Evolutionary conservation across 2,797 vertebrate genomes (phyloP).

Genomic region (Tokudaia muenninki): DNA sequence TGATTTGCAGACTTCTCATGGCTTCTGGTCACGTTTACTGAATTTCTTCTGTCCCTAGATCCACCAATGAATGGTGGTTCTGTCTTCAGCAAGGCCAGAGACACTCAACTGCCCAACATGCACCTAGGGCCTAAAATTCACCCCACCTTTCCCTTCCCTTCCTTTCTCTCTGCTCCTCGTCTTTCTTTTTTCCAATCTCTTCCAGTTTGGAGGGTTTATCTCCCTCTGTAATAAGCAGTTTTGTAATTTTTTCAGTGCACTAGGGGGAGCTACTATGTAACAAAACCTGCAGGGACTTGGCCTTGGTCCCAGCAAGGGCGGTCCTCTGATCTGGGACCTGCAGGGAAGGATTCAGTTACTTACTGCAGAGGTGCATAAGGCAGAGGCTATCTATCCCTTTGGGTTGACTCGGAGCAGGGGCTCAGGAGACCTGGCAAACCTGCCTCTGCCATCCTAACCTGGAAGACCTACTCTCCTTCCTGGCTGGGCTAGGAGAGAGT

Average conservation of each 20-base stretch:
- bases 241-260: not conserved
- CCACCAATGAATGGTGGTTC: not conserved
- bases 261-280: conserved; percentile 62
- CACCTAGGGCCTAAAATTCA: not conserved
- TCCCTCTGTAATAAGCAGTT: not conserved
- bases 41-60: not conserved
- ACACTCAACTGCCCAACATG: not conserved
- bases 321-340: not conserved
- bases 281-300: not conserved
- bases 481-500: too few relatives aligned
- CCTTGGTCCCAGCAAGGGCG: fast-evolving
- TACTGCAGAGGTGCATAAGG: not conserved
- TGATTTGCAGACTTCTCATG: not conserved
- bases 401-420: fast-evolving
- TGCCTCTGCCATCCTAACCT: too few relatives aligned
- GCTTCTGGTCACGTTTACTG: not conserved
- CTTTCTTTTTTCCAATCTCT: not conserved
- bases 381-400: fast-evolving
- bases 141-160: not conserved
- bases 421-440: fast-evolving
- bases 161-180: not conserved
- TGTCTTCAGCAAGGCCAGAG: not conserved
- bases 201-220: not conserved
- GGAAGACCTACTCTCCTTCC: too few relatives aligned
- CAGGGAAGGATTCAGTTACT: fast-evolving